Evolutionary conservation across 2,888 invertebrate genomes (phyloP).

Genomic region (Acronicta alni): DNA sequence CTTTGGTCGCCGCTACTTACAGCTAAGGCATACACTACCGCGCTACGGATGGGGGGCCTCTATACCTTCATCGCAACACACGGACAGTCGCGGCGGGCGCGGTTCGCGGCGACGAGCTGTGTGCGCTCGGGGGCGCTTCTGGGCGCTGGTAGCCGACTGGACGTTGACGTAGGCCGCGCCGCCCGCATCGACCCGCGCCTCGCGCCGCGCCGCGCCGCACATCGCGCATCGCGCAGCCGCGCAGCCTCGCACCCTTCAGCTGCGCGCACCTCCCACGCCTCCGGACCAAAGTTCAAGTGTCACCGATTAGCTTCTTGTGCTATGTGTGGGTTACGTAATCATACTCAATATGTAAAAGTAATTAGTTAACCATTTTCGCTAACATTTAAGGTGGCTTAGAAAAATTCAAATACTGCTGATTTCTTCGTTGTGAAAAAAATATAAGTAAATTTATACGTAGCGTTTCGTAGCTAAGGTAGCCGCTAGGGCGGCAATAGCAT

Average conservation of each 20-base stretch:
- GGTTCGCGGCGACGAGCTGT: slow-evolving; percentile 63
- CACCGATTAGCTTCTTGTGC: slow-evolving; percentile 52
- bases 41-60: slow-evolving; percentile 78
- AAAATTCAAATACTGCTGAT: not conserved
- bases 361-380: not conserved
- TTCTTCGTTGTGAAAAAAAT: no score
- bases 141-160: slow-evolving; percentile 65
- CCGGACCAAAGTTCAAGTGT: slow-evolving; percentile 62
- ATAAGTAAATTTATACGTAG: not conserved
- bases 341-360: slow-evolving; percentile 1
- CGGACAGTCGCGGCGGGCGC: slow-evolving; percentile 65
- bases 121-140: slow-evolving; percentile 62
- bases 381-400: not conserved
- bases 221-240: slow-evolving; percentile 35
- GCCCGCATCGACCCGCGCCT: slow-evolving; percentile 33
- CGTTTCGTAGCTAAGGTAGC: not conserved
- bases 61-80: slow-evolving; percentile 88
- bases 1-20: slow-evolving; percentile 77
- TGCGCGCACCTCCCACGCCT: slow-evolving; percentile 29
- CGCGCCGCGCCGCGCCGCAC: no score
- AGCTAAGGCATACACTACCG: slow-evolving; percentile 82
- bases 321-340: slow-evolving; percentile 60
- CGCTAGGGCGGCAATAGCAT: not conserved
- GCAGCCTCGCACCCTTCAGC: slow-evolving; percentile 26
- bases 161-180: slow-evolving; percentile 32